Percentiles rank a stretch among this genome's conserved stretches.
These are phyloP conservation scores for Mantis religiosa DNA, from an alignment of 2,888 invertebrate species.

Conservation along the genomic window DNA sequence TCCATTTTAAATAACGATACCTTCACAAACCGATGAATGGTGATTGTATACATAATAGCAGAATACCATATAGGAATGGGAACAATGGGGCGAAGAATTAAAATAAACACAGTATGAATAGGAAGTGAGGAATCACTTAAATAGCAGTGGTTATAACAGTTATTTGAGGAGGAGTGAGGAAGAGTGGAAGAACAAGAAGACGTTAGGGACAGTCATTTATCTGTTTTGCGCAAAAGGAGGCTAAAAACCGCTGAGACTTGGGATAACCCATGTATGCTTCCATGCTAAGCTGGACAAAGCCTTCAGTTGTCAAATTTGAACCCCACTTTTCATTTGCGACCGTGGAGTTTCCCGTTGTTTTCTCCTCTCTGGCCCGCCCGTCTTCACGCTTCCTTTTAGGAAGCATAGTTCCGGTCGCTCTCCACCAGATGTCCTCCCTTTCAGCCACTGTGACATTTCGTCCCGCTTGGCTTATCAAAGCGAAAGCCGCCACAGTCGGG, in stretches of 20 bases:
- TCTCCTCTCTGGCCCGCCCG: neutral
- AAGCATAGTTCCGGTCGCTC: slow-evolving; percentile 21
- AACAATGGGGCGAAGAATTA: too few relatives aligned
- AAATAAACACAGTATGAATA: too few relatives aligned
- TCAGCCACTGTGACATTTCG: slow-evolving; percentile 21
- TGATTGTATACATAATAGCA: too few relatives aligned
- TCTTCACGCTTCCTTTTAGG: slow-evolving; percentile 12
- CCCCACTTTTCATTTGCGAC: neutral
- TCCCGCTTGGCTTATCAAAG: slow-evolving; percentile 25
- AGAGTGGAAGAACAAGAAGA: neutral
- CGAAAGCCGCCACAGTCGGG: slow-evolving; percentile 15
- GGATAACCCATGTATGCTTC: neutral
- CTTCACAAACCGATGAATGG: too few relatives aligned
- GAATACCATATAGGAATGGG: too few relatives aligned
- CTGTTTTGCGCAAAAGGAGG: neutral
- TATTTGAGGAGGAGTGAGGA: neutral
- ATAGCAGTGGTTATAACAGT: too few relatives aligned
- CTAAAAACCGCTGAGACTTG: neutral
- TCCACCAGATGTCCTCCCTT: slow-evolving; percentile 17
- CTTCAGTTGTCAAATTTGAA: neutral
- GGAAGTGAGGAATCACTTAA: too few relatives aligned
- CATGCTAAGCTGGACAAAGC: neutral
- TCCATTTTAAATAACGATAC: too few relatives aligned
- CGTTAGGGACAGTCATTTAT: neutral
- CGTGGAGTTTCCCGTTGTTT: neutral